These are phyloP conservation scores for Actinia tenebrosa DNA, from an alignment of 64 coral and sea anemone species.

Conservation along the genomic window DNA sequence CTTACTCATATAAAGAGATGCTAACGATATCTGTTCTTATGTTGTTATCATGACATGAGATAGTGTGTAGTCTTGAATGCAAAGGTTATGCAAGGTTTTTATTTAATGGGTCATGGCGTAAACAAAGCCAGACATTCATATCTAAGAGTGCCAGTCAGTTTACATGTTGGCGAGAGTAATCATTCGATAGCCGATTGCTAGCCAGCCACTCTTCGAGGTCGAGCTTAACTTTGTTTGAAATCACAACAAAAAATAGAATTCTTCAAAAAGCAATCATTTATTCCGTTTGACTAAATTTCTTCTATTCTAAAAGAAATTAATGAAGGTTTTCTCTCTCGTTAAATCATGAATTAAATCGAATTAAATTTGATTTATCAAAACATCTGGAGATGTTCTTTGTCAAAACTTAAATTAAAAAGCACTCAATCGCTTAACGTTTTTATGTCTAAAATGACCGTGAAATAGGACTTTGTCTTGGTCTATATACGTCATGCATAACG, in stretches of 20 bases:
- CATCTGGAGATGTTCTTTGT: background rate
- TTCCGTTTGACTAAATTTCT: too few relatives aligned
- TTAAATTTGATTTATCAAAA: background rate
- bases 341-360: slow-evolving; percentile 3
- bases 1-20: slow-evolving; percentile 18
- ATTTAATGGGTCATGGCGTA: background rate
- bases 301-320: background rate
- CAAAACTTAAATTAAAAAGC: background rate
- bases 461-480: background rate
- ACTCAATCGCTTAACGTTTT: background rate
- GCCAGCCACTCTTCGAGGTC: too few relatives aligned
- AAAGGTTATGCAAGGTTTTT: background rate
- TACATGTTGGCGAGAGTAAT: background rate
- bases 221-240: too few relatives aligned
- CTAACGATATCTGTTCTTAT: background rate
- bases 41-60: slow-evolving; percentile 18
- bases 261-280: background rate
- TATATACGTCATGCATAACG: background rate
- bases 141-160: background rate
- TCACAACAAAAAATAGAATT: background rate
- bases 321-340: background rate
- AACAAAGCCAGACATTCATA: background rate
- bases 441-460: background rate
- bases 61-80: background rate
- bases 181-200: background rate